Percentiles rank a stretch among this genome's conserved stretches.
These are phyloP conservation scores for Podilymbus podiceps DNA, from an alignment of 2,113 vertebrate genomes.

Conservation along the genomic window DNA sequence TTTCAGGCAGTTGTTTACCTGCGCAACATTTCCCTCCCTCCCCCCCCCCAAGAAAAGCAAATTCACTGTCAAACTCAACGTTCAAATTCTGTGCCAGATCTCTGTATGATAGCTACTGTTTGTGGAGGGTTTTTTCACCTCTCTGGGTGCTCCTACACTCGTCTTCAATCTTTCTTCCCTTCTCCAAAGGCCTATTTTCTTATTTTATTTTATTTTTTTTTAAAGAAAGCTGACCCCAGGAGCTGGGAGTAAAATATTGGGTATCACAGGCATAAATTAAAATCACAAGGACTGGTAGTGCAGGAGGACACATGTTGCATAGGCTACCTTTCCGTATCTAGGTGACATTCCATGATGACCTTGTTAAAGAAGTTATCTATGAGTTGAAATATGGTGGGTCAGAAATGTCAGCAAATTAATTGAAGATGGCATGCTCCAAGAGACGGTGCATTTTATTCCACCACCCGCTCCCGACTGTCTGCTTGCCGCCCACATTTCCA, in stretches of 20 bases:
- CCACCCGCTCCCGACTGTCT: neutral
- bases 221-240: neutral
- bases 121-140: neutral
- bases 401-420: neutral
- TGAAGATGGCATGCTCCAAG: neutral
- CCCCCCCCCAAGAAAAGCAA: too few relatives aligned
- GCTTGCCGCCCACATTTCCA: neutral
- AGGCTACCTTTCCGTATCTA: neutral
- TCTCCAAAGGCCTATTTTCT: neutral
- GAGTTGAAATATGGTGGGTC: neutral
- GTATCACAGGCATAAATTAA: neutral
- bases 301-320: neutral
- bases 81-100: neutral
- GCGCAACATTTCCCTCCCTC: too few relatives aligned
- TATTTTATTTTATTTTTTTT: neutral
- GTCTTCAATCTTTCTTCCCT: neutral
- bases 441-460: neutral
- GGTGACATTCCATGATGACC: neutral
- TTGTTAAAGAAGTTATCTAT: neutral
- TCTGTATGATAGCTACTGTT: neutral
- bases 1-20: neutral
- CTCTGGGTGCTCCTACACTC: neutral
- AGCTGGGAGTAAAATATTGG: neutral
- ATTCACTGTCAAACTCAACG: neutral
- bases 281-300: neutral